Evolutionary conservation across 2,888 invertebrate genomes (phyloP).

Genomic region (Ischnus inquisitorius): DNA sequence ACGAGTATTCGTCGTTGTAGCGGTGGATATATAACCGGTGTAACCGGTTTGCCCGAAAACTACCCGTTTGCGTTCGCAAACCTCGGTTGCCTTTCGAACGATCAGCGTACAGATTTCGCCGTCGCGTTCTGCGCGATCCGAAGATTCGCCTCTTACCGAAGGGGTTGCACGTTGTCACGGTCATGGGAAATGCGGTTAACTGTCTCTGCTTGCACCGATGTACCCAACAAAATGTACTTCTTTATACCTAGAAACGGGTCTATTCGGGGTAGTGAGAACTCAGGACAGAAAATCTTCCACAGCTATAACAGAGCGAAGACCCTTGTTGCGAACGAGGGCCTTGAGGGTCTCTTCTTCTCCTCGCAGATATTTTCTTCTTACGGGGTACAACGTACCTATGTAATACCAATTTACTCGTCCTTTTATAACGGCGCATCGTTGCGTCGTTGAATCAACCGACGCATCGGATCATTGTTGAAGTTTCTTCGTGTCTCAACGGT

Average conservation of each 20-base stretch:
- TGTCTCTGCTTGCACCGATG: conserved; percentile 71
- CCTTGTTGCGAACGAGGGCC: conserved; percentile 45
- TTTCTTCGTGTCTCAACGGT: conserved; percentile 43
- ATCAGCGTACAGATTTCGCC: conserved; percentile 4
- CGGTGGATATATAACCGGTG: conserved; percentile 76
- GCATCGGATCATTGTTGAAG: conserved; percentile 48
- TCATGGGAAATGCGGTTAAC: conserved; percentile 83
- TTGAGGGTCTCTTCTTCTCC: conserved; percentile 46
- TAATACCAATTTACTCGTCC: conserved; percentile 66
- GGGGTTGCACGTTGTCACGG: conserved; percentile 69
- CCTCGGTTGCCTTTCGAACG: conserved; percentile 54
- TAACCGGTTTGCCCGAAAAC: conserved; percentile 82
- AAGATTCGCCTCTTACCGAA: conserved; percentile 51
- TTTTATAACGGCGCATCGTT: conserved; percentile 48
- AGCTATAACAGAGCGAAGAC: background rate
- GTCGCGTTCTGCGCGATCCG: conserved; percentile 14
- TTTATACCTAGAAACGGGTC: conserved; percentile 47
- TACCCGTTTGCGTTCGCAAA: conserved; percentile 71
- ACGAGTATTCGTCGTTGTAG: conserved; percentile 28
- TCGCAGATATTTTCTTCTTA: conserved; percentile 53
- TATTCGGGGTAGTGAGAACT: conserved; percentile 59
- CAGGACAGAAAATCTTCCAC: conserved; percentile 50
- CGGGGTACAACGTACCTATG: conserved; percentile 34
- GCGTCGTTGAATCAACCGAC: conserved; percentile 54
- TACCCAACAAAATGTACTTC: conserved; percentile 46